Percentiles rank a stretch among this genome's conserved stretches.
phyloP scores from a whole-genome alignment of 2,113 vertebrate species.

The Cyanistes caeruleus region DNA sequence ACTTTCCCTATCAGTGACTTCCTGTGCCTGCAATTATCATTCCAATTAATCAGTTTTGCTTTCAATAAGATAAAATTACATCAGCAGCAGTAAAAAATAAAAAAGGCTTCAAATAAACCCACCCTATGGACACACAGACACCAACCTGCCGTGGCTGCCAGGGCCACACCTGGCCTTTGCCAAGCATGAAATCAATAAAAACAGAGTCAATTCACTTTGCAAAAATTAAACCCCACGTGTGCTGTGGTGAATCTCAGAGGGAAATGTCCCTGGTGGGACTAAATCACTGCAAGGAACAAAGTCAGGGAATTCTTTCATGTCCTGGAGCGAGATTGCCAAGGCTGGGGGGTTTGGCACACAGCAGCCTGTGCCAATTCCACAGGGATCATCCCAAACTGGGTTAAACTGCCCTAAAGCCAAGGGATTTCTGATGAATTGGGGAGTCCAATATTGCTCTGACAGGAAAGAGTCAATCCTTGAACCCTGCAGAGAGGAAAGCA shows the following conservation, averaged over 20 bases:
- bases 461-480: not conserved
- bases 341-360: not conserved
- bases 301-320: not conserved
- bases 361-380: fast-evolving
- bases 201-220: not conserved
- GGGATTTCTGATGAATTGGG: fast-evolving
- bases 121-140: fast-evolving
- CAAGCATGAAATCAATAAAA: not conserved
- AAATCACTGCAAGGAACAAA: not conserved
- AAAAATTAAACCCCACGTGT: fast-evolving
- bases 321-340: fast-evolving
- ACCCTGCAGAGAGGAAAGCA: not conserved
- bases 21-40: not conserved
- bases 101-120: not conserved
- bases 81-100: not conserved
- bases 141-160: not conserved
- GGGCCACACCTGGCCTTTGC: not conserved
- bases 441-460: fast-evolving
- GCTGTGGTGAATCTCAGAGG: not conserved
- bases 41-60: not conserved
- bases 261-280: not conserved
- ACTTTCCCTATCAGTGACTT: not conserved
- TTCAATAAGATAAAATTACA: not conserved
- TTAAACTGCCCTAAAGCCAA: not conserved
- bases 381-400: not conserved